phyloP scores from a whole-genome alignment of 35 echinoderm and acorn worm species.

The Amphiura filiformis region DNA sequence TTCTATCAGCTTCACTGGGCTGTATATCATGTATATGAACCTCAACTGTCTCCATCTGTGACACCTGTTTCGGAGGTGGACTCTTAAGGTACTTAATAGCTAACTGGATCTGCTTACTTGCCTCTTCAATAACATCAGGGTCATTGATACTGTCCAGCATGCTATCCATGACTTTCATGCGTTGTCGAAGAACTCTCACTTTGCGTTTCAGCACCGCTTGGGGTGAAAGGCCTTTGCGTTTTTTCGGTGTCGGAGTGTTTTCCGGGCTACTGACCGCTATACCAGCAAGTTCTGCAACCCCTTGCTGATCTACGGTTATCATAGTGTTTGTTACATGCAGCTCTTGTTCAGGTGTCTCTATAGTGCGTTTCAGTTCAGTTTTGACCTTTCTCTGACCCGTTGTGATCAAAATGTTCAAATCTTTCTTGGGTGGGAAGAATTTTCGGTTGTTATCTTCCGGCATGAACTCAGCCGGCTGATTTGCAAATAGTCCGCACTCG shows the following conservation, averaged over 20 bases:
- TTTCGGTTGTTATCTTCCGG: neutral
- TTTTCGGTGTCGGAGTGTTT: neutral
- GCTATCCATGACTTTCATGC: neutral
- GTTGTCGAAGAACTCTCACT: neutral
- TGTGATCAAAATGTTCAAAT: neutral
- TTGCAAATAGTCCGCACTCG: neutral
- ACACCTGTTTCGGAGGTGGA: neutral
- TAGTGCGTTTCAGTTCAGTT: neutral
- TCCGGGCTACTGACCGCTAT: neutral
- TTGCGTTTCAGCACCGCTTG: conserved; percentile 5
- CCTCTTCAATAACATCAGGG: neutral
- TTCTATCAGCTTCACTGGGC: neutral
- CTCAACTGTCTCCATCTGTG: neutral
- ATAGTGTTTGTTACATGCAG: neutral
- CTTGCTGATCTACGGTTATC: neutral
- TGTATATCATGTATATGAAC: neutral
- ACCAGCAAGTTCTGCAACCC: neutral
- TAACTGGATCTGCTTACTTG: neutral
- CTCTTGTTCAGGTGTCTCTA: neutral
- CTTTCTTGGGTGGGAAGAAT: neutral
- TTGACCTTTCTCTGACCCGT: neutral
- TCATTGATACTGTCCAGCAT: neutral
- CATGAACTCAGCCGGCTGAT: neutral
- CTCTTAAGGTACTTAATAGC: conserved; percentile 3
- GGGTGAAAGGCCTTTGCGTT: neutral